Conservation (phyloP, 2,888 invertebrate genomes). For the Oscheius myriophilus region DNA sequence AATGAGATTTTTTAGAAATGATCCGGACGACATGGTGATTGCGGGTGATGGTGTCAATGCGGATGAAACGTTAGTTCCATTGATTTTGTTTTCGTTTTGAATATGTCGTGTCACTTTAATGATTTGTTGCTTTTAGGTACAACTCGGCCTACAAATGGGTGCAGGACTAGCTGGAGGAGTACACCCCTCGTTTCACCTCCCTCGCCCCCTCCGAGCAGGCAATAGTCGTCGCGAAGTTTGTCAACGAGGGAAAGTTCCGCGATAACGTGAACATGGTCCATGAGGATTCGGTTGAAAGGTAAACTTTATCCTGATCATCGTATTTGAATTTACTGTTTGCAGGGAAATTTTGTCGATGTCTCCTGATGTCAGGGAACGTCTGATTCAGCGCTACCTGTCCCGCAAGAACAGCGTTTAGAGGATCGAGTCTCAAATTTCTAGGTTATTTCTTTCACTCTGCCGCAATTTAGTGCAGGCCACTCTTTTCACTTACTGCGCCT, state of each 20-base stretch:
- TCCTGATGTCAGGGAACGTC: slow-evolving; percentile 8
- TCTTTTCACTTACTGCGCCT: slow-evolving; percentile 15
- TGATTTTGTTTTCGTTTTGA: too few relatives aligned
- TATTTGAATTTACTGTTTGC: neutral
- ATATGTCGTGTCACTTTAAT: too few relatives aligned
- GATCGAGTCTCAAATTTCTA: neutral
- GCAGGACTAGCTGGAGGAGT: slow-evolving; percentile 41
- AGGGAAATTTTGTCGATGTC: slow-evolving; percentile 20
- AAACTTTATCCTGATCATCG: neutral
- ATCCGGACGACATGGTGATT: too few relatives aligned
- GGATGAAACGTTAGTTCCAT: slow-evolving; percentile 48
- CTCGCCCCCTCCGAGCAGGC: slow-evolving; percentile 30
- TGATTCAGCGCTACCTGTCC: slow-evolving; percentile 3
- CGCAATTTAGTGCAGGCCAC: slow-evolving; percentile 21
- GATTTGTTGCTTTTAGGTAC: slow-evolving; percentile 31
- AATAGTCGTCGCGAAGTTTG: slow-evolving; percentile 22
- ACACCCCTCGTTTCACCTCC: slow-evolving; percentile 17
- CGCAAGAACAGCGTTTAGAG: slow-evolving; percentile 7
- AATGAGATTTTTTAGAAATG: too few relatives aligned
- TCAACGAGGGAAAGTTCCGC: slow-evolving; percentile 4
- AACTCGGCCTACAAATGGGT: slow-evolving; percentile 43
- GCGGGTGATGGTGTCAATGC: too few relatives aligned
- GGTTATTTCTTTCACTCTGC: slow-evolving; percentile 4
- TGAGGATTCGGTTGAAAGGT: slow-evolving; percentile 31
- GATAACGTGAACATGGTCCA: slow-evolving; percentile 9